Evolutionary conservation across 2,113 vertebrate species (phyloP), one percentile per base, ranked within the genome.

Genomic region (Cephalophus harveyi): DNA sequence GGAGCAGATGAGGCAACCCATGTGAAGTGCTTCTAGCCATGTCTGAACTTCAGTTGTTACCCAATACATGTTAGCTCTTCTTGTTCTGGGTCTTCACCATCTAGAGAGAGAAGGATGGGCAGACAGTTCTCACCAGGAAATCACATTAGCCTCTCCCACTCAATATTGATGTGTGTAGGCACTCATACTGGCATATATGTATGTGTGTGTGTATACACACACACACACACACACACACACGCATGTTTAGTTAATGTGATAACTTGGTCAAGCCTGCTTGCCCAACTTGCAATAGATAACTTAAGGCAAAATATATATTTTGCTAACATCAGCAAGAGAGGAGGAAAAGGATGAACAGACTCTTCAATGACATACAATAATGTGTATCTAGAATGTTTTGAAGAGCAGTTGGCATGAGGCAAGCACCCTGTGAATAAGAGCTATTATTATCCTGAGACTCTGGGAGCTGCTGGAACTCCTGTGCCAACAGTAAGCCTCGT

Each of bases 241-340:
- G n/a, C n/a, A n/a, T n/a, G 33, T 57, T 48, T 48, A 92, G 57
- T 55, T 52, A 90, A 88, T 54, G 27, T 40, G 33, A 87, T 54
- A 52, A 78, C 28, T 71, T 97, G 89, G 28, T 85, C 82, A 97
- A 87, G 74, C 46, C 28, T 83, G n/a, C n/a, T 60, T 78, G 62
- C 40, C 30, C 55, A 87, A 43, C 8, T 92, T 87, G 54, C 36
- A 87, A 62, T 33, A 28, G n/a, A 48, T 87, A 78, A 43, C 89
- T 96, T 96, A 67, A 64, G 86, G 54, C 40, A 82, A 91, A 74
- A 86, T 36, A 91, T 25, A 3, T 78, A 74, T 87, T 96, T 96
- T 57, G 21, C 36, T 19, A 79, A 19, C 19, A 21, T 92, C 30
- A 76, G 71, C 46, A 90, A 93, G 57, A 89, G 27, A 82, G 52